A percentile compares a stretch with the other conserved stretches of the same genome.
These are phyloP conservation scores for Ibycter americanus DNA, from an alignment of 2,797 vertebrate genomes.

Conservation along the genomic window DNA sequence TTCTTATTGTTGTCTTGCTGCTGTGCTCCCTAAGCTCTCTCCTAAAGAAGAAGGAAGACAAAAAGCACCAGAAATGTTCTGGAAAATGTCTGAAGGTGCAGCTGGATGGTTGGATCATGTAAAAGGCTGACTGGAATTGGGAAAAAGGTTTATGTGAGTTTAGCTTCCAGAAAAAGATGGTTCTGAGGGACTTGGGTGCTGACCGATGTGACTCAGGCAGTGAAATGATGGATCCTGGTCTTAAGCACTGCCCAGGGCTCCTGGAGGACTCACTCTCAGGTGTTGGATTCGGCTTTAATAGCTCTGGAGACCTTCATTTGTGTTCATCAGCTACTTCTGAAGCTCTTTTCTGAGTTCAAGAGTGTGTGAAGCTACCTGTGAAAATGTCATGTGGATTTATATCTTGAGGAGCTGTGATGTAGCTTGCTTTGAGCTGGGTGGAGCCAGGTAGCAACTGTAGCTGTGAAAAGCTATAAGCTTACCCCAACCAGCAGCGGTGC, in stretches of 20 bases:
- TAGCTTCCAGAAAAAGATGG: not conserved
- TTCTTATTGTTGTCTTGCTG: not conserved
- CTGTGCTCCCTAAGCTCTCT: not conserved
- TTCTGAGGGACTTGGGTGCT: not conserved
- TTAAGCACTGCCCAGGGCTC: not conserved
- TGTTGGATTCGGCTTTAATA: not conserved
- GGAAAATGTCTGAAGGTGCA: not conserved
- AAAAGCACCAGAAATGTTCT: not conserved
- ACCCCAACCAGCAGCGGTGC: not conserved
- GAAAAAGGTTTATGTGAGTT: not conserved
- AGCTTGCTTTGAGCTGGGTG: fast-evolving
- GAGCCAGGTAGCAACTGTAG: fast-evolving
- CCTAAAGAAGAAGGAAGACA: not conserved
- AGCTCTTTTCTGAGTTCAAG: not conserved
- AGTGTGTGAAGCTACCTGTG: not conserved
- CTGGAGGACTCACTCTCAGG: not conserved
- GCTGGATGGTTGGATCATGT: fast-evolving
- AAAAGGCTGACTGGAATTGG: not conserved
- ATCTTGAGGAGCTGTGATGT: not conserved
- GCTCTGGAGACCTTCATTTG: not conserved
- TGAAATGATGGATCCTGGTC: not conserved
- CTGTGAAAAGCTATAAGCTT: not conserved
- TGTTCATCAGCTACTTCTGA: not conserved
- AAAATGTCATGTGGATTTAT: not conserved
- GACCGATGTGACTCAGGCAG: not conserved